Evolutionary conservation across 1,140 invertebrate genomes (phyloP).

Genomic region (Pachypeltis micranthus): DNA sequence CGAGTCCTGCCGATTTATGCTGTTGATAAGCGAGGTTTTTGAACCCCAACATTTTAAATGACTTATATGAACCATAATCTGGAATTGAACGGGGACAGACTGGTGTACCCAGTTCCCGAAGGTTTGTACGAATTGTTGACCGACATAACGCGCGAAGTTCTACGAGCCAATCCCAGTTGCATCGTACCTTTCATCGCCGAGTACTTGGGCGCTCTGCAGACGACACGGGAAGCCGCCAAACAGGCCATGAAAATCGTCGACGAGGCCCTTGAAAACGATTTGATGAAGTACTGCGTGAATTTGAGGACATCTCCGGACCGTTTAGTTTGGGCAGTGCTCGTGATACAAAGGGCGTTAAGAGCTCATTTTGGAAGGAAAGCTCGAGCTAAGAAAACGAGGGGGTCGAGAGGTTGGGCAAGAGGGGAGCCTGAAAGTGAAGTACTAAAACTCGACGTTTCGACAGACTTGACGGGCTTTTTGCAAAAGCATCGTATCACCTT

Average conservation of each 20-base stretch:
- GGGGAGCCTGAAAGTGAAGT: background rate
- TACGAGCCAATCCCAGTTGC: conserved; percentile 17
- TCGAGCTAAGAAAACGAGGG: background rate
- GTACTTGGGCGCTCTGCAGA: conserved; percentile 13
- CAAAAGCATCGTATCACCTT: background rate
- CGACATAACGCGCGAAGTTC: conserved; percentile 23
- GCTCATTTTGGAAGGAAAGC: background rate
- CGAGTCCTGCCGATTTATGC: no score
- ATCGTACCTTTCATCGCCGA: conserved; percentile 19
- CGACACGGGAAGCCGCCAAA: background rate
- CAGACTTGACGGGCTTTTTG: background rate
- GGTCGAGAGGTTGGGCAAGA: background rate
- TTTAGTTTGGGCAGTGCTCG: background rate
- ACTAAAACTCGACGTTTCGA: background rate
- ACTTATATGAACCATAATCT: conserved; percentile 21
- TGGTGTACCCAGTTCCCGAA: conserved; percentile 17
- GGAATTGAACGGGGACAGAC: conserved; percentile 20
- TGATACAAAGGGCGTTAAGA: background rate
- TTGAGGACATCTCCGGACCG: background rate
- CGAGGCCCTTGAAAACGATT: background rate
- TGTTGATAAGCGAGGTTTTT: no score
- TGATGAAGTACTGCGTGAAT: background rate
- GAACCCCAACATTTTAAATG: no score
- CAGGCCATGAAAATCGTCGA: conserved; percentile 2
- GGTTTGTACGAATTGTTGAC: conserved; percentile 22